These are phyloP conservation scores for Ephialtes manifestator DNA, from an alignment of 2,888 invertebrate genomes.

Conservation along the genomic window DNA sequence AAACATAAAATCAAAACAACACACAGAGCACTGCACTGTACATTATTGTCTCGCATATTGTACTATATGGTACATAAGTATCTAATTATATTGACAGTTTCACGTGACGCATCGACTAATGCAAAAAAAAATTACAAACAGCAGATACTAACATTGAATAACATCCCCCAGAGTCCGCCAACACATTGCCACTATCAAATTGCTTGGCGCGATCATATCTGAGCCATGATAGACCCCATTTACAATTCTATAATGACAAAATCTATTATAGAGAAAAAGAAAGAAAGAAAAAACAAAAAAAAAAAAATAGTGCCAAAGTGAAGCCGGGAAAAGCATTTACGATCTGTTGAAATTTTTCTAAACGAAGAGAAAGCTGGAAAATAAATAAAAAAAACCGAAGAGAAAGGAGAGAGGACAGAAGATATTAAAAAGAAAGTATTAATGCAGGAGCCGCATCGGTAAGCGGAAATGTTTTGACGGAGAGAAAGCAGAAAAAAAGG, in stretches of 20 bases:
- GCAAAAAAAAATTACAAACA: constrained; percentile 63
- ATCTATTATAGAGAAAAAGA: constrained; percentile 56
- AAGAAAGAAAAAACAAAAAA: constrained; percentile 1
- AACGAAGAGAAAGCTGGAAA: constrained; percentile 41
- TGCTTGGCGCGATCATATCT: constrained; percentile 88
- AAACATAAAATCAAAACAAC: neutral
- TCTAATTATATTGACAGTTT: constrained; percentile 18
- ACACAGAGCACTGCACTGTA: neutral
- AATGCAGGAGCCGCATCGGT: constrained; percentile 7
- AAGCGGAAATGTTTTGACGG: constrained; percentile 16
- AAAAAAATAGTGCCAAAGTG: constrained; percentile 75
- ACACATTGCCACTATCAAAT: constrained; percentile 88
- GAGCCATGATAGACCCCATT: constrained; percentile 87
- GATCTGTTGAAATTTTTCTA: neutral
- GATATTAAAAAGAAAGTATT: neutral
- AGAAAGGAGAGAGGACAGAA: constrained; percentile 23
- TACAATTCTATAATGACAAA: constrained; percentile 71
- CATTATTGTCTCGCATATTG: neutral
- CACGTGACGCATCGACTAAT: constrained; percentile 68
- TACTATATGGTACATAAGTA: constrained; percentile 5
- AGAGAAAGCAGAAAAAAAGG: constrained; percentile 43
- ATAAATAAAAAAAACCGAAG: constrained; percentile 52
- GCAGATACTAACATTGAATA: constrained; percentile 69
- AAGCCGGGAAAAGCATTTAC: constrained; percentile 86
- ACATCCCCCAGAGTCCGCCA: constrained; percentile 77